These are phyloP conservation scores for Ictidomys tridecemlineatus DNA, from an alignment of 2,113 vertebrate genomes.

Conservation along the genomic window DNA sequence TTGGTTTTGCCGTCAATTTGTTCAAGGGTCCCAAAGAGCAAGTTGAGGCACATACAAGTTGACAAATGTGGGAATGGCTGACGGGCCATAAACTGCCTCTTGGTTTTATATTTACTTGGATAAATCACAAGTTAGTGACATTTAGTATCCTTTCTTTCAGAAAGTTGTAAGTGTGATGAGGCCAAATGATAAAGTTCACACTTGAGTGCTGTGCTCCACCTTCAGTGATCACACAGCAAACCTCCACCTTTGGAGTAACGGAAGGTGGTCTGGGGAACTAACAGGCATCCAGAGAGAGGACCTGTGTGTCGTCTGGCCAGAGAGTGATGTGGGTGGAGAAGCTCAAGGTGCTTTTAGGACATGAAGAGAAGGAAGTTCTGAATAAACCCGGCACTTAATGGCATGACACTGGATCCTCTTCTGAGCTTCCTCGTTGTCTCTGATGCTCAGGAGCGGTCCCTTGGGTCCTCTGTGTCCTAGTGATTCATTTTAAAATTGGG, in stretches of 20 bases:
- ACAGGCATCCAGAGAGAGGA: neutral
- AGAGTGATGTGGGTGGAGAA: neutral
- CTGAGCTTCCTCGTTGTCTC: neutral
- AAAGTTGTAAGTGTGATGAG: neutral
- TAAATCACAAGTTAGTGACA: neutral
- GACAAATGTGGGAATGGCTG: neutral
- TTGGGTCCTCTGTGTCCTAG: neutral
- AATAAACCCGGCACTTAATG: neutral
- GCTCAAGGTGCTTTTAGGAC: neutral
- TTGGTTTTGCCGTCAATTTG: neutral
- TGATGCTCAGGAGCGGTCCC: neutral
- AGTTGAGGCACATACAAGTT: neutral
- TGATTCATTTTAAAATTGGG: neutral
- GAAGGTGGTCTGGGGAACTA: neutral
- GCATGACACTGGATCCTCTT: neutral
- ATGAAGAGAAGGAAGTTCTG: neutral
- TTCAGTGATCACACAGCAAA: neutral
- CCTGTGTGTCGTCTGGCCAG: neutral
- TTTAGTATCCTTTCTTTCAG: neutral
- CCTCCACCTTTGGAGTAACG: neutral
- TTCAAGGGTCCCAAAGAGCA: neutral
- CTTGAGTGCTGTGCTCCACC: neutral
- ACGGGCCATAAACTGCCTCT: neutral
- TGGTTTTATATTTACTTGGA: neutral
- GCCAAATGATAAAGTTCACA: neutral